Percentiles rank a stretch among this genome's conserved stretches.
These are phyloP conservation scores for Emydocephalus ijimae DNA, from an alignment of 2,113 vertebrate genomes.

Conservation along the genomic window DNA sequence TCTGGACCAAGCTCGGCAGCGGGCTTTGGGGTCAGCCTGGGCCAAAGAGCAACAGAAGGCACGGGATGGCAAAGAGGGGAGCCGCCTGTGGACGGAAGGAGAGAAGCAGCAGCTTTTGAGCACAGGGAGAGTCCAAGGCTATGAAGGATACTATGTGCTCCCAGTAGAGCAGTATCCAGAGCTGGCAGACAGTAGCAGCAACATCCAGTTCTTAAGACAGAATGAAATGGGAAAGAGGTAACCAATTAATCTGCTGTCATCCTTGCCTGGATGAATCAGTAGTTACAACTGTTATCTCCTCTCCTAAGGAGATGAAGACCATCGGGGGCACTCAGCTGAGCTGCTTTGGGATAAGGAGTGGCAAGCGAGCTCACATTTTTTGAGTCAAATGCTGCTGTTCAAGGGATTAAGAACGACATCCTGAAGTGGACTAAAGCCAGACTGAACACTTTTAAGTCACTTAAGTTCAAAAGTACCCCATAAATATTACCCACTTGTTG, in stretches of 20 bases:
- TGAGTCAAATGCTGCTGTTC: slow-evolving; percentile 78
- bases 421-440: slow-evolving; percentile 76
- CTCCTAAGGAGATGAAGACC: slow-evolving; percentile 94
- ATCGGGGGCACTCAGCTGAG: slow-evolving; percentile 86
- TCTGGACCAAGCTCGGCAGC: slow-evolving; percentile 89
- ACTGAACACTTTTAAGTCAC: slow-evolving; percentile 79
- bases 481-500: slow-evolving; percentile 97
- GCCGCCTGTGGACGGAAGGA: slow-evolving; percentile 95
- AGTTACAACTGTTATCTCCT: slow-evolving; percentile 81
- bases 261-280: slow-evolving; percentile 77
- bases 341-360: slow-evolving; percentile 86
- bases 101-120: slow-evolving; percentile 95
- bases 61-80: slow-evolving; percentile 91
- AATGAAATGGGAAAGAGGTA: slow-evolving; percentile 99
- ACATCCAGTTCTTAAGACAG: slow-evolving; percentile 99
- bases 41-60: slow-evolving; percentile 91
- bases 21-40: slow-evolving; percentile 90
- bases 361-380: slow-evolving; percentile 81
- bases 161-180: slow-evolving; percentile 98
- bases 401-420: slow-evolving; percentile 67
- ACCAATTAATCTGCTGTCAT: slow-evolving; percentile 86
- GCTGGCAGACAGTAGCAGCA: slow-evolving; percentile 98
- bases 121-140: slow-evolving; percentile 91
- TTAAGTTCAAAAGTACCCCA: slow-evolving; percentile 84
- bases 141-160: slow-evolving; percentile 96